These are phyloP conservation scores for Drosophila elegans DNA, from an alignment of 1,140 invertebrate species.

Conservation along the genomic window DNA sequence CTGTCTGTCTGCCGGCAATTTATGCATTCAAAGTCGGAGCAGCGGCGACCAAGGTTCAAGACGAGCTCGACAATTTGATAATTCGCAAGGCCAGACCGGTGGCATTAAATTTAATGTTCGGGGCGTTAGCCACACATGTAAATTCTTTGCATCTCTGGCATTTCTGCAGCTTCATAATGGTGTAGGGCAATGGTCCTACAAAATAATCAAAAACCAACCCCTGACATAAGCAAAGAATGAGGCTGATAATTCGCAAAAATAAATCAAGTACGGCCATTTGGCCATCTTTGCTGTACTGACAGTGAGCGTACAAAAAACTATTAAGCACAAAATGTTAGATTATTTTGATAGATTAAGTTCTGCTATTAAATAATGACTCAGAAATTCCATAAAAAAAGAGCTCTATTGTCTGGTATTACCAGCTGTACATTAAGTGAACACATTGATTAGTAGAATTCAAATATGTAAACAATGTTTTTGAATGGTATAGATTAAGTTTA, in stretches of 20 bases:
- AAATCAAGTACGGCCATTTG: conserved; percentile 32
- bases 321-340: too few relatives aligned
- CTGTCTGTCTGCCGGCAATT: conserved; percentile 45
- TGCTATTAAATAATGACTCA: too few relatives aligned
- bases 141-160: conserved; percentile 47
- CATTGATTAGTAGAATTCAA: too few relatives aligned
- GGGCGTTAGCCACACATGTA: conserved; percentile 65
- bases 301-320: too few relatives aligned
- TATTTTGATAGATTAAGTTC: too few relatives aligned
- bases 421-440: too few relatives aligned
- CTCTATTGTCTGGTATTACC: too few relatives aligned
- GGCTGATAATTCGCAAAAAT: conserved; percentile 62
- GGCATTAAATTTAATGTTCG: conserved; percentile 68
- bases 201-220: conserved; percentile 19
- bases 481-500: too few relatives aligned
- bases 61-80: conserved; percentile 54
- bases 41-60: conserved; percentile 8
- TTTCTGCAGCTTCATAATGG: conserved; percentile 48
- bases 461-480: too few relatives aligned
- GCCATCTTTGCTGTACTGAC: conserved; percentile 16
- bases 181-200: conserved; percentile 5
- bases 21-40: conserved; percentile 54
- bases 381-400: too few relatives aligned
- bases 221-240: conserved; percentile 34
- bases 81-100: conserved; percentile 41